A percentile compares a stretch with the other conserved stretches of the same genome.
These are phyloP conservation scores for Tragelaphus buxtoni DNA, from an alignment of 2,113 vertebrate genomes.

Conservation along the genomic window DNA sequence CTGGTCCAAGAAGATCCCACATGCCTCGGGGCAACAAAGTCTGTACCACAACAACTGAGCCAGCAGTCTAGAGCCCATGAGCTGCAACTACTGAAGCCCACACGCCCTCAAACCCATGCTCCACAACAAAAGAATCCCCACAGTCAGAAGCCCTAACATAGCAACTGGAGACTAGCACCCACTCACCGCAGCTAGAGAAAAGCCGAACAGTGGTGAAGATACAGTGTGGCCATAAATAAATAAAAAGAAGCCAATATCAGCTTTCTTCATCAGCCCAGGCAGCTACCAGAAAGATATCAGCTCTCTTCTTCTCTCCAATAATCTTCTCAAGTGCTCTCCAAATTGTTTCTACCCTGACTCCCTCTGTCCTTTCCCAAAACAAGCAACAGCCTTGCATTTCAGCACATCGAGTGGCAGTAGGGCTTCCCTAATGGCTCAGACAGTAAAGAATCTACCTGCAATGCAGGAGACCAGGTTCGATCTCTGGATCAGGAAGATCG, in stretches of 20 bases:
- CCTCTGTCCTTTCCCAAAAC: background rate
- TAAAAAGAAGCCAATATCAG: background rate
- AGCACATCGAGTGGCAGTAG: background rate
- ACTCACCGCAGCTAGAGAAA: background rate
- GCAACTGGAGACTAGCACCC: background rate
- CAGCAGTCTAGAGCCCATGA: background rate
- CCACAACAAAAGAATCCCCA: background rate
- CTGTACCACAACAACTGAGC: background rate
- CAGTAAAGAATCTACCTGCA: background rate
- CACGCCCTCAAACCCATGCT: background rate
- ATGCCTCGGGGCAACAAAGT: background rate
- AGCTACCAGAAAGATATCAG: background rate
- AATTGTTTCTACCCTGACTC: background rate
- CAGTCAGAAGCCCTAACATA: background rate
- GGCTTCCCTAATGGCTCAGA: background rate
- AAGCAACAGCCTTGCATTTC: background rate
- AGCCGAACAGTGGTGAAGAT: background rate
- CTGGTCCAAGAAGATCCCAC: background rate
- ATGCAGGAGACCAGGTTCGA: background rate
- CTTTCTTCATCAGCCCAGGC: background rate
- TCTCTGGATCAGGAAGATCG: background rate
- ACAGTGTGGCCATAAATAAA: background rate
- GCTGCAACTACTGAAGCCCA: background rate
- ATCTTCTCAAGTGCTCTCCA: background rate
- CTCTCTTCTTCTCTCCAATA: background rate